Evolutionary conservation across 1,140 invertebrate species (phyloP), one percentile per base, ranked within the genome.

Genomic region (Pollicipes pollicipes): DNA sequence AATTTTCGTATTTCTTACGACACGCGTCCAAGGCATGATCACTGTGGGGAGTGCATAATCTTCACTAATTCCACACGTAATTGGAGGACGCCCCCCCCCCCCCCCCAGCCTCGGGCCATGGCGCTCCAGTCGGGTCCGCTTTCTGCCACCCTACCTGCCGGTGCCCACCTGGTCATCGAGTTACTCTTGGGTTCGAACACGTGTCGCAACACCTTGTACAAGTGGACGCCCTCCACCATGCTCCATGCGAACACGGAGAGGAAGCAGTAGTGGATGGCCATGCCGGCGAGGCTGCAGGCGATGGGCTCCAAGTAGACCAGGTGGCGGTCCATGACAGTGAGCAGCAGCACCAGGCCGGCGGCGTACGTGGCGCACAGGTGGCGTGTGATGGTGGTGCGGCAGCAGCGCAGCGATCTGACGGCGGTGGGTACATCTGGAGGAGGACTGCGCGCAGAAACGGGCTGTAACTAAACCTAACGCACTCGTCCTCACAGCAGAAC

Each of bases 181-280:
- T 37, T 69, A 2, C 4, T 32, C 0, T 63, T 69, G 29, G 58
- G 69, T 0, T 69, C 68, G 30, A 71, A 68, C n/a, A 70, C 69
- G 37, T 58, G 37, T n/a, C 27, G 58, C n/a, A 74, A 32, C 4
- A 69, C 70, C 28, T 74, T 70, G 37, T 72, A 30, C 64, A 74
- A 70, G 68, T 74, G 72, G 1, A 66, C 4, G 58, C 73, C 73
- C 29, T 74, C 72, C 10, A 45, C 70, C 58, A 74, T 69, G 70
- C 72, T 74, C 73, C 73, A 74, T 24, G 67, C 68, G 31, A 74
- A 30, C 26, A 69, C 66, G 26, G 71, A 35, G 6, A 69, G 70
- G 58, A 71, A 32, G 32, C 68, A 45, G 68, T 72, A 74, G 30
- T 74, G 73, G 1, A 74, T 64, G 0, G 70, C 27, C 3, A 69